A percentile compares a stretch with the other conserved stretches of the same genome.
Conservation (phyloP, 2,797 vertebrate species). For the Parauchenoglanis punctatus region DNA sequence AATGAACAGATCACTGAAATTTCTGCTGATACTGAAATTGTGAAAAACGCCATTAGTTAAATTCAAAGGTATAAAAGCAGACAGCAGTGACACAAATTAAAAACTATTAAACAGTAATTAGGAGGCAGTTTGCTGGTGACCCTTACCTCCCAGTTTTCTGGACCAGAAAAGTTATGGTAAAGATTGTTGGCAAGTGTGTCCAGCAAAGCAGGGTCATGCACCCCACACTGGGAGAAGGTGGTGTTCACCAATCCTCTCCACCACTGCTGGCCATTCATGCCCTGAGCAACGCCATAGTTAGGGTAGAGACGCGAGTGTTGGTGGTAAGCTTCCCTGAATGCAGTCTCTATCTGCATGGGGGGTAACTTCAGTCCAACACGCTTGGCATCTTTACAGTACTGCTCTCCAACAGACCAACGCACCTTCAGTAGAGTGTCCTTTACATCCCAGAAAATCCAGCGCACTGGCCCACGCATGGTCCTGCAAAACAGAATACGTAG, state of each 20-base stretch:
- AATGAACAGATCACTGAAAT: neutral
- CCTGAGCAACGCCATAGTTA: slow-evolving; percentile 83
- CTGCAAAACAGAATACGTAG: slow-evolving; percentile 10
- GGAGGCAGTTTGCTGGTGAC: neutral
- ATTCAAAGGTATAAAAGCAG: neutral
- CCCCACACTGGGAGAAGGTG: slow-evolving; percentile 80
- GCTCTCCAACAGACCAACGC: slow-evolving; percentile 80
- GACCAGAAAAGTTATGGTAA: slow-evolving; percentile 80
- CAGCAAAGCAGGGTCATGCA: slow-evolving; percentile 71
- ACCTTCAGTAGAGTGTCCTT: slow-evolving; percentile 90
- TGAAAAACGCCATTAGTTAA: neutral
- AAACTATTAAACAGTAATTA: neutral
- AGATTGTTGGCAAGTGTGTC: slow-evolving; percentile 77
- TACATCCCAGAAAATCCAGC: slow-evolving; percentile 90
- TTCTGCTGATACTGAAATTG: neutral
- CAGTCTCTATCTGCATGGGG: slow-evolving; percentile 67
- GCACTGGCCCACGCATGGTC: slow-evolving; percentile 74
- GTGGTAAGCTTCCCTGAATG: slow-evolving; percentile 75
- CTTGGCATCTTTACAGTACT: slow-evolving; percentile 82
- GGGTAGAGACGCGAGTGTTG: slow-evolving; percentile 77
- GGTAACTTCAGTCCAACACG: slow-evolving; percentile 75
- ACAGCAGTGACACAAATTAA: neutral
- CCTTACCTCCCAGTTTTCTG: slow-evolving; percentile 84
- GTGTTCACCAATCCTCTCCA: slow-evolving; percentile 82
- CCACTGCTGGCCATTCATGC: slow-evolving; percentile 84